Base-by-base conservation (phyloP, 64 coral and sea anemone genomes). In the Trachythela sp. region DNA sequence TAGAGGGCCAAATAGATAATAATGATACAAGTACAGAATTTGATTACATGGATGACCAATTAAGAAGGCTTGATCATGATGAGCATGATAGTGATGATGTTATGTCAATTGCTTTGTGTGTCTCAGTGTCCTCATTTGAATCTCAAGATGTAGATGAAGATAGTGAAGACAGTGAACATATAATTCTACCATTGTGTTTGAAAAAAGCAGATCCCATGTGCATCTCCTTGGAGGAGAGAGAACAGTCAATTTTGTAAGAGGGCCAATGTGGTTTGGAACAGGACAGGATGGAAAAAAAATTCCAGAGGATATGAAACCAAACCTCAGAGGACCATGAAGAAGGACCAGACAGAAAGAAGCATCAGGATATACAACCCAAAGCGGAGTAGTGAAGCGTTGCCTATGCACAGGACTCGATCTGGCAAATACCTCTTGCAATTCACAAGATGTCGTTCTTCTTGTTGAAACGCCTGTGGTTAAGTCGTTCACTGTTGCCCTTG, bases 401-500 rank as follows among this genome's bases (percentile, higher is more conserved):
- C 41, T 49, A 26, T 22, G 14, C 56, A n/a, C 48, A 56, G 15
- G 7, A n/a, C 26, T 90, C 17, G 10, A 51, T 51, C 54, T 90
- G 8, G 85, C 85, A 4, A 30, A 3, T 11, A 3, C 6, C 14
- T 22, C 43, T 11, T 77, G 71, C 10, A 14, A 36, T 41, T 75
- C 83, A 54, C 3, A 13, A 17, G 31, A 85, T 15, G 92, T 89
- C 20, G 22, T 41, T 0, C 87, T 87, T 7, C n/a, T 89, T 64
- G n/a, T 92, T 84, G 86, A 92, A 40, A 84, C 71, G 0, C 20
- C 24, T 2, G 9, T 40, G 83, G 77, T 88, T 22, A 92, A 92
- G 37, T 48, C 84, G 58, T 50, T 88, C 85, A 87, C 80, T 26
- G 59, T 60, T 39, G 92, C 88, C 59, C 22, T 93, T 39, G 88